Percentiles rank a stretch among this genome's conserved stretches.
Conservation (phyloP, 1,140 invertebrate species). For the Scaptomyza pallida region DNA sequence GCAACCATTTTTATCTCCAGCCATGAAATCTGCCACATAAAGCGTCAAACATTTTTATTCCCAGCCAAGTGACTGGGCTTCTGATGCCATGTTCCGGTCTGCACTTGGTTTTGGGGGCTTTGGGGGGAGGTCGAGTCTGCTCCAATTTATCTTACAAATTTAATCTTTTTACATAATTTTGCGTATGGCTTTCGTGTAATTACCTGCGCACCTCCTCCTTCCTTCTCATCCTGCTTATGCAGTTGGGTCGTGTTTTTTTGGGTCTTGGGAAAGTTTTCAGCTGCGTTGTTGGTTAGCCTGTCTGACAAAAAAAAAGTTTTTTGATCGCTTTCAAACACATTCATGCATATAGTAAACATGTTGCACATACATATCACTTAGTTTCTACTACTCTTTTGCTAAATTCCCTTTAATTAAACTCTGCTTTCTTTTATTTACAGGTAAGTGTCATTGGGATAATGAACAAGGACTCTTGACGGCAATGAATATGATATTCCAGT, state of each 20-base stretch:
- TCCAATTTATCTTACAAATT: slow-evolving; percentile 81
- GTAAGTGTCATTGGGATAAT: slow-evolving; percentile 50
- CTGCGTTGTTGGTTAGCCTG: slow-evolving; percentile 33
- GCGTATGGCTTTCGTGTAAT: slow-evolving; percentile 75
- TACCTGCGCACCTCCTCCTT: slow-evolving; percentile 53
- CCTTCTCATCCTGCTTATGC: too few relatives aligned
- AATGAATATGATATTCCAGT: neutral
- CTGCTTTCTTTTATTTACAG: slow-evolving; percentile 60
- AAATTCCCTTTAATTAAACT: slow-evolving; percentile 49
- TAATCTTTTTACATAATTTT: slow-evolving; percentile 81
- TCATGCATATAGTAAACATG: slow-evolving; percentile 10
- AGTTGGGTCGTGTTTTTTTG: too few relatives aligned
- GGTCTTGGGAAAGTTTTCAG: slow-evolving; percentile 64
- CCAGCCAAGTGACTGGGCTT: slow-evolving; percentile 37
- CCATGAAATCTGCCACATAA: slow-evolving; percentile 66
- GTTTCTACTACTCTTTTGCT: neutral
- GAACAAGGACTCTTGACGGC: neutral
- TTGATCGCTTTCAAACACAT: slow-evolving; percentile 19
- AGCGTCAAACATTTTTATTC: slow-evolving; percentile 43
- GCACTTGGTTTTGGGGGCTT: slow-evolving; percentile 7
- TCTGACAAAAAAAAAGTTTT: slow-evolving; percentile 52
- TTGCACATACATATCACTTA: slow-evolving; percentile 4
- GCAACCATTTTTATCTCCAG: slow-evolving; percentile 68
- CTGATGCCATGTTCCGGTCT: slow-evolving; percentile 39
- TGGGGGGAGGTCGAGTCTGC: slow-evolving; percentile 19